Evolutionary conservation across 1,140 invertebrate genomes (phyloP).

Genomic region (Asbolus verrucosus): DNA sequence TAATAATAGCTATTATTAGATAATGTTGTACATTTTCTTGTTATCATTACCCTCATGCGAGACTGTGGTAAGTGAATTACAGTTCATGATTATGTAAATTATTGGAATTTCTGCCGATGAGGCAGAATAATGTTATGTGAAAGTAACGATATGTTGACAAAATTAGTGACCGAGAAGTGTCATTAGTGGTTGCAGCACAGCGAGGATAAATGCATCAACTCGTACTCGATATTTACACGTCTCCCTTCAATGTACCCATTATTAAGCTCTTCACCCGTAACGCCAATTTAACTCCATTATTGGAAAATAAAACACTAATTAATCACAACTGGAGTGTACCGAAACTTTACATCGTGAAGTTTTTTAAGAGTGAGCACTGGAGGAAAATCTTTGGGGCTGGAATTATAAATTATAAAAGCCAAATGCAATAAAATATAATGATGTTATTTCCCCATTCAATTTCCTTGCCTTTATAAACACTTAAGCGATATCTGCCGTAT

Average conservation of each 20-base stretch:
- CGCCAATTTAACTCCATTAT: conserved; percentile 23
- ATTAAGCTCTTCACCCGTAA: conserved; percentile 34
- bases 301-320: conserved; percentile 20
- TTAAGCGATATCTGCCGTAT: conserved; percentile 38
- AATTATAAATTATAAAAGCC: conserved; percentile 38
- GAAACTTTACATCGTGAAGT: background rate
- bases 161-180: conserved; percentile 43
- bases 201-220: conserved; percentile 36
- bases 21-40: too few relatives aligned
- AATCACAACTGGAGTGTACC: background rate
- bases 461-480: conserved; percentile 35
- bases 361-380: background rate
- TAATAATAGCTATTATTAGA: too few relatives aligned
- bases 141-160: conserved; percentile 40
- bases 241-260: conserved; percentile 33
- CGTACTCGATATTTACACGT: conserved; percentile 36
- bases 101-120: conserved; percentile 24
- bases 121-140: conserved; percentile 33
- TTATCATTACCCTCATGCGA: too few relatives aligned
- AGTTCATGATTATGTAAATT: background rate
- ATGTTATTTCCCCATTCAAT: conserved; percentile 31
- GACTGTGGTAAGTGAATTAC: too few relatives aligned
- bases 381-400: background rate
- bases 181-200: conserved; percentile 35
- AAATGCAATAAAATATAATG: conserved; percentile 40